Evolutionary conservation across 2,113 vertebrate species (phyloP).

Genomic region (Thamnophis sirtalis): DNA sequence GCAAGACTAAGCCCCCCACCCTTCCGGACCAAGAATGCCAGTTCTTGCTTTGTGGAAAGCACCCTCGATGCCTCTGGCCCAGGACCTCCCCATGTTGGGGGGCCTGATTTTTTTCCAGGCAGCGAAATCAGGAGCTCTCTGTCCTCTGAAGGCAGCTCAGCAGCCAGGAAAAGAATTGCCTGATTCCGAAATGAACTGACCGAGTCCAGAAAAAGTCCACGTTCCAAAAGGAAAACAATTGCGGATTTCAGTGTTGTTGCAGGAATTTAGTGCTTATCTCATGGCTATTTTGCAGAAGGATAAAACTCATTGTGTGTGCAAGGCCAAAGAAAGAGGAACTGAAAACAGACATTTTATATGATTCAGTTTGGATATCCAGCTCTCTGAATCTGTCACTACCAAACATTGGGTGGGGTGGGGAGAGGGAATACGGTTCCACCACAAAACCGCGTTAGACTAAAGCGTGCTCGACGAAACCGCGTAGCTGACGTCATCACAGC

Average conservation of each 20-base stretch:
- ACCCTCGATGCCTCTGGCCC: not conserved
- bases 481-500: too few relatives aligned
- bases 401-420: not conserved
- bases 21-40: not conserved
- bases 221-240: not conserved
- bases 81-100: not conserved
- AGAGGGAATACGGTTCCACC: not conserved
- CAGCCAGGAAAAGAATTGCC: not conserved
- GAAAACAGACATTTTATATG: not conserved
- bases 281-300: not conserved
- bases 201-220: not conserved
- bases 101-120: not conserved
- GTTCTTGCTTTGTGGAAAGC: not conserved
- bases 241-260: not conserved
- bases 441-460: too few relatives aligned
- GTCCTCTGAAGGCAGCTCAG: not conserved
- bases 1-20: not conserved
- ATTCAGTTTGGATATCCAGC: not conserved
- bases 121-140: not conserved
- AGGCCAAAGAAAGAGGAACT: not conserved
- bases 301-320: not conserved
- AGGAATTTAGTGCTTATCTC: not conserved
- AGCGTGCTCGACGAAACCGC: too few relatives aligned
- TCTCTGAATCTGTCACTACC: not conserved
- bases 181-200: not conserved